Evolutionary conservation across 1,140 invertebrate genomes (phyloP), one percentile per base, ranked within the genome.

Genomic region (Forficula auricularia): DNA sequence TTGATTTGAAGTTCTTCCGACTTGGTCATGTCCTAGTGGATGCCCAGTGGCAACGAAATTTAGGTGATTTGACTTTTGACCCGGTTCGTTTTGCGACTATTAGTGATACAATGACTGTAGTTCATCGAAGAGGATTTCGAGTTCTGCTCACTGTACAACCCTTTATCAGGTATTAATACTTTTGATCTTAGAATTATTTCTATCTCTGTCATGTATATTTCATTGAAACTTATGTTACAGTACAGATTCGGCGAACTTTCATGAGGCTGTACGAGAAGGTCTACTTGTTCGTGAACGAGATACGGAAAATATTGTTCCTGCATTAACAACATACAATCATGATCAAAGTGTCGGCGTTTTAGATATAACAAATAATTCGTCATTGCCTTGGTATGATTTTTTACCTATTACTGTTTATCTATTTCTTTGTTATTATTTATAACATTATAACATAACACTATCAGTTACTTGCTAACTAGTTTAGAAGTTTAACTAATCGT

Each of bases 71-170:
- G 32, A 65, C 70, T 0, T 63, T 87, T 8, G 83, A 89, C 54
- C 62, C 63, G 2, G 62, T 62, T 7, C 56, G 82, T 33, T 88
- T 89, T 54, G 72, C 78, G 9, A 76, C 71, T 0, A 72, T 87
- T 52, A 72, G 75, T 27, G 72, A 80, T 42, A 84, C 79, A 2
- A 75, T 89, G 3, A 75, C 83, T 50, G 79, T 86, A 34, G 71
- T 88, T 18, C 79, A 82, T 46, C 66, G 84, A 27, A 64, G 85
- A 50, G 86, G 86, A 2, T 90, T 89, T 42, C 75, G 81, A 56
- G 79, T 89, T 16, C 78, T 81, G 0, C 75, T 89, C 48, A 78
- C 81, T 0, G 71, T 89, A 2, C 82, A 86, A 49, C 84, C 85
- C 0, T 89, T 86, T 52, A 81, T 91, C 36, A 82, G 22, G 22